phyloP scores from a whole-genome alignment of 2,797 vertebrate species.

The Distichodus sexfasciatus region DNA sequence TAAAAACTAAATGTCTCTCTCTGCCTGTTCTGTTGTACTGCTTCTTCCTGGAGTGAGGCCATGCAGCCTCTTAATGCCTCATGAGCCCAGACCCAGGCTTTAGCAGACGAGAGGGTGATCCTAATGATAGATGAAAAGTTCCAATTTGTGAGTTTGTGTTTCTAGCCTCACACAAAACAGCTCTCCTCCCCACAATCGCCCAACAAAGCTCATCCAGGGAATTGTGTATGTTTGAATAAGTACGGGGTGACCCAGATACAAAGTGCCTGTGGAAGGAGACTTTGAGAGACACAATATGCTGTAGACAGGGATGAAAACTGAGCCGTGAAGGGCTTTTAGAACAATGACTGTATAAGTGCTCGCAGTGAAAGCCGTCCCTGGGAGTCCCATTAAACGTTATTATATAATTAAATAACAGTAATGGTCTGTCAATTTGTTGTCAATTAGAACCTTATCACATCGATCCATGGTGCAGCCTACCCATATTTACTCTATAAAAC shows the following conservation, averaged over 20 bases:
- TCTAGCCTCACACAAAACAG: constrained; percentile 28
- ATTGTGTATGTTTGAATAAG: constrained; percentile 44
- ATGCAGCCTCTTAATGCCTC: background rate
- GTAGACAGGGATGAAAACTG: constrained; percentile 6
- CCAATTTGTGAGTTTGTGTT: constrained; percentile 5
- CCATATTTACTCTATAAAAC: no score
- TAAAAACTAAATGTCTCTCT: constrained; percentile 23
- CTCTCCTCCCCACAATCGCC: constrained; percentile 15
- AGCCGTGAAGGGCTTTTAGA: constrained; percentile 15
- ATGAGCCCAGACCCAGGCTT: constrained; percentile 12
- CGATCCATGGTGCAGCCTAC: background rate
- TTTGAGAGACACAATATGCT: constrained; percentile 23
- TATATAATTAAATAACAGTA: constrained; percentile 21
- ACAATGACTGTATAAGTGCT: constrained; percentile 3
- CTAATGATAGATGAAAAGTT: constrained; percentile 17
- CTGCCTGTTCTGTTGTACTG: constrained; percentile 12
- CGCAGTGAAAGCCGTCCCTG: background rate
- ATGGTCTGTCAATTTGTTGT: constrained; percentile 2
- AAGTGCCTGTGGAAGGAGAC: constrained; percentile 23
- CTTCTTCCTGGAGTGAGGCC: background rate
- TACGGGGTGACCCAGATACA: constrained; percentile 46
- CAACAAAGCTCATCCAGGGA: constrained; percentile 36
- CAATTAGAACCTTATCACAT: constrained; percentile 3
- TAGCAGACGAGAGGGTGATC: constrained; percentile 11
- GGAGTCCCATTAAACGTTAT: constrained; percentile 17